A percentile compares a stretch with the other conserved stretches of the same genome.
Conservation (phyloP, 2,888 invertebrate genomes). For the Lordiphosa fenestrarum region DNA sequence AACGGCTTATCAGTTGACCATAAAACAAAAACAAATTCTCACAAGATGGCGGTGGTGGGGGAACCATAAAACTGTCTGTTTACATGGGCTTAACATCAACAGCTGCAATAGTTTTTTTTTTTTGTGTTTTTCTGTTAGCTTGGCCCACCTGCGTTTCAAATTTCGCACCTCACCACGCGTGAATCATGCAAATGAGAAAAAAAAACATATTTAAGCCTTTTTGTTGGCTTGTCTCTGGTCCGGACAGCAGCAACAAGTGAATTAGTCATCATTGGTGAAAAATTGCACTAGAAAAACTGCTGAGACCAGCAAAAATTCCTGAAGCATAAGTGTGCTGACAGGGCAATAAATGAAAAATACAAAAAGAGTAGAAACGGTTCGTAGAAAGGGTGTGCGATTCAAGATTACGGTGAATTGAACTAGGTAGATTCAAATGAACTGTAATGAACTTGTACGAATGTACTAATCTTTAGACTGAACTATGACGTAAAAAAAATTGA, state of each 20-base stretch:
- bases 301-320: constrained; percentile 55
- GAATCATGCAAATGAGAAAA: constrained; percentile 58
- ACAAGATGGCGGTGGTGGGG: neutral
- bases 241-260: constrained; percentile 32
- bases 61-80: constrained; percentile 17
- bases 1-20: constrained; percentile 39
- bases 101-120: constrained; percentile 17
- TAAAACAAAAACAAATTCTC: constrained; percentile 7
- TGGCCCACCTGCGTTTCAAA: constrained; percentile 42
- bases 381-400: too few species aligned
- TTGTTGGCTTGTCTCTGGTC: constrained; percentile 15
- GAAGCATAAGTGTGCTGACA: constrained; percentile 56
- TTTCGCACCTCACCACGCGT: constrained; percentile 50
- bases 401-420: too few species aligned
- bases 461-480: too few species aligned
- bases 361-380: neutral
- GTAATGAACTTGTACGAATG: too few species aligned
- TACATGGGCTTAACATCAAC: constrained; percentile 20
- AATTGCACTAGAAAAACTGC: constrained; percentile 53
- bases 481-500: too few species aligned
- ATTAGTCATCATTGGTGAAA: constrained; percentile 68
- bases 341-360: constrained; percentile 4
- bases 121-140: constrained; percentile 6
- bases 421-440: too few species aligned
- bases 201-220: constrained; percentile 8